Base-by-base conservation (phyloP, 2,888 invertebrate genomes). In the Penaeus monodon region DNA sequence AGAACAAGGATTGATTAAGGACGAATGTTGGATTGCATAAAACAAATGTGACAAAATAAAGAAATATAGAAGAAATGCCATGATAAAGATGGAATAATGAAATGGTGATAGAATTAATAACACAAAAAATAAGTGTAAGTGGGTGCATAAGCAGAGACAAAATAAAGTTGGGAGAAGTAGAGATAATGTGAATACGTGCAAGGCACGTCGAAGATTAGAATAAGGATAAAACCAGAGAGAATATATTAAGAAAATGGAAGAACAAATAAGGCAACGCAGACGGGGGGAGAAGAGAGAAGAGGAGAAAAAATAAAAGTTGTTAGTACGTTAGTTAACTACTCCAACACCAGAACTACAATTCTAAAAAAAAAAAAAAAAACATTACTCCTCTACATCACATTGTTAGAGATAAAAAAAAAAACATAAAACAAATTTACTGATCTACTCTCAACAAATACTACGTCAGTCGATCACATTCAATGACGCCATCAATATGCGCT, bases 141-240 rank as follows among this genome's bases (percentile, higher is more conserved):
- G 77, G 24, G 78, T 79, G 17, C 14, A 17, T 20, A 49, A 38
- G 44, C 22, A 64, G 29, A 81, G 1, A 63, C 44, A 57, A 12
- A n/a, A 38, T 68, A 57, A 10, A 27, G 24, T 33, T 20, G 64
- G 49, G 7, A 49, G 17, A 27, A 70, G 70, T 17, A 70, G n/a
- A 68, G 12, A 38, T 17, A 66, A 63, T 44, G 29, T 38, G 17
- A 44, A 24, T 3, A 12, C 44, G n/a, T 22, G 63, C 20, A 64
- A 24, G 17, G 14, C 12, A 57, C n/a, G 14, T 27, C 20, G 27
- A 79, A 24, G 22, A 29, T 44, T n/a, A 76, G n/a, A 76, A 83
- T 38, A 63, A 65, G 73, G 10, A 66, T 6, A 76, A 76, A 77
- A 66, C n/a, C 73, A 76, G 38, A 77, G 22, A 65, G 27, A 77